These are phyloP conservation scores for Scophthalmus maximus DNA, from an alignment of 2,113 vertebrate species.

Conservation along the genomic window DNA sequence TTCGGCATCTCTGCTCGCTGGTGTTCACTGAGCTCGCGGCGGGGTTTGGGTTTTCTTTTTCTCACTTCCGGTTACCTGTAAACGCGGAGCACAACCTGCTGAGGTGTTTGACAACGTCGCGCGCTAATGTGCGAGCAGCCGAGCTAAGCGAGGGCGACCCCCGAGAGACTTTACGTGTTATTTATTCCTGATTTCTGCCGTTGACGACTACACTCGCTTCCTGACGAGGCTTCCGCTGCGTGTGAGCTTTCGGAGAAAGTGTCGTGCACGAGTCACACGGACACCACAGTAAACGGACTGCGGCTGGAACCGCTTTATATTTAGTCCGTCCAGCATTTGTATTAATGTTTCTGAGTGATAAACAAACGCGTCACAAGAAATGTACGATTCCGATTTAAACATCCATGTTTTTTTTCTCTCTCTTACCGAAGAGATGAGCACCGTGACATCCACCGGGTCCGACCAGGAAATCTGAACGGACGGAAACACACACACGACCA, in stretches of 20 bases:
- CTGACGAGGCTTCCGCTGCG: too few relatives aligned
- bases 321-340: neutral
- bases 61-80: neutral
- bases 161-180: too few relatives aligned
- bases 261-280: neutral
- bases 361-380: neutral
- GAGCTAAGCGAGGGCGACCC: too few relatives aligned
- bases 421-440: constrained; percentile 33
- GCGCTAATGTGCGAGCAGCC: too few relatives aligned
- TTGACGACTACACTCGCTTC: too few relatives aligned
- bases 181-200: too few relatives aligned
- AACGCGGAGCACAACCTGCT: neutral
- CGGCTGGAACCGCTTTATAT: fast-evolving
- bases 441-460: constrained; percentile 18
- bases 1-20: constrained; percentile 89
- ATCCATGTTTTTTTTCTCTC: too few relatives aligned
- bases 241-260: too few relatives aligned
- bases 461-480: constrained; percentile 11
- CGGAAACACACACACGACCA: neutral
- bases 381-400: neutral
- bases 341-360: neutral
- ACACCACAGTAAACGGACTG: neutral
- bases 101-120: too few relatives aligned
- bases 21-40: neutral
- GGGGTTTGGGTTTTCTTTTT: too few relatives aligned